Percentiles rank a stretch among this genome's conserved stretches.
Evolutionary conservation across 2,113 vertebrate genomes (phyloP).

Genomic region (Thunnus maccoyii): DNA sequence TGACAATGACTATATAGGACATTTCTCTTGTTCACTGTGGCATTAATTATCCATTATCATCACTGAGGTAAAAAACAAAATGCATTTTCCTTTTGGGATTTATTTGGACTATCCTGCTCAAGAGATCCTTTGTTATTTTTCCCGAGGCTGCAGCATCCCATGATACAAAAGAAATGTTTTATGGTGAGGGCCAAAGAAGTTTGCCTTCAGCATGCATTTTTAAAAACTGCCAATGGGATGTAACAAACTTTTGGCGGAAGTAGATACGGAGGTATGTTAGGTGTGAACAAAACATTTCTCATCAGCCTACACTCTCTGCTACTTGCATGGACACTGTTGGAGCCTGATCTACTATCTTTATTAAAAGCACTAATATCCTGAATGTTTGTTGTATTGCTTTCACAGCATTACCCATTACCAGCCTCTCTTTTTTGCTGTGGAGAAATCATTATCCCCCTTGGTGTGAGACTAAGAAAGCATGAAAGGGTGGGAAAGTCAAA

Average conservation of each 20-base stretch:
- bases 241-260: conserved; percentile 62
- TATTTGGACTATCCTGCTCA: conserved; percentile 66
- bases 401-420: conserved; percentile 42
- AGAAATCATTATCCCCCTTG: conserved; percentile 73
- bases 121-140: conserved; percentile 70
- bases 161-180: conserved; percentile 56
- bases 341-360: conserved; percentile 33
- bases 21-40: conserved; percentile 49
- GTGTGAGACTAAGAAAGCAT: conserved; percentile 77
- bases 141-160: conserved; percentile 61
- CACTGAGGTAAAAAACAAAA: conserved; percentile 49
- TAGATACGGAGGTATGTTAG: conserved; percentile 43
- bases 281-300: conserved; percentile 27
- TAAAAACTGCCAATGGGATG: conserved; percentile 61
- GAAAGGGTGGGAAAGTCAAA: conserved; percentile 68
- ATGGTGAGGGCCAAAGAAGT: conserved; percentile 51
- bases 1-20: conserved; percentile 60
- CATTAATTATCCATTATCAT: conserved; percentile 79
- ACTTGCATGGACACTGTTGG: conserved; percentile 21
- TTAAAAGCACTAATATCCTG: conserved; percentile 42
- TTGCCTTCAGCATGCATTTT: conserved; percentile 55
- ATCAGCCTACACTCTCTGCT: conserved; percentile 21
- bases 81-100: conserved; percentile 62
- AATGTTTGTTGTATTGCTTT: conserved; percentile 45
- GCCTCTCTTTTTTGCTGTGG: conserved; percentile 47